Conservation (phyloP, 2,113 vertebrate species). For the Oplegnathus fasciatus region DNA sequence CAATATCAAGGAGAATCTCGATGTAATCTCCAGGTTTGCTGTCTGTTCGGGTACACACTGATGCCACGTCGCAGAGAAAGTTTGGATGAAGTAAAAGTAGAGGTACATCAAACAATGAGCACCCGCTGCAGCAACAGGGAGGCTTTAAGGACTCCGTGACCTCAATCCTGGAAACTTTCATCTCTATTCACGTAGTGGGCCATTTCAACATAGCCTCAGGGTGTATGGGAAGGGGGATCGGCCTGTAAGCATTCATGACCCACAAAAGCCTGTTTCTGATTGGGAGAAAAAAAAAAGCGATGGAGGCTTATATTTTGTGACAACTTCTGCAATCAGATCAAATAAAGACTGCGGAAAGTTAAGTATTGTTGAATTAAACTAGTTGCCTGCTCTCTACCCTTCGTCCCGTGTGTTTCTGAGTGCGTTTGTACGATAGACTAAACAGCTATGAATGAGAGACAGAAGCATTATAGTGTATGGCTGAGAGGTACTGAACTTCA, state of each 20-base stretch:
- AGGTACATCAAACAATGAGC: slow-evolving; percentile 36
- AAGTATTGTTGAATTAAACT: neutral
- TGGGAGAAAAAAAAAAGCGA: neutral
- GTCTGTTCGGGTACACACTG: neutral
- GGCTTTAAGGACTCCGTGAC: slow-evolving; percentile 47
- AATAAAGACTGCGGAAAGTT: slow-evolving; percentile 22
- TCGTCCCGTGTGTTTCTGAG: neutral
- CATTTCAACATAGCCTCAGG: slow-evolving; percentile 44
- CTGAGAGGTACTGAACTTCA: slow-evolving; percentile 20
- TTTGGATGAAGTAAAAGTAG: slow-evolving; percentile 13
- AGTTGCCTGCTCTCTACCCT: neutral
- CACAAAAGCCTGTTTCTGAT: slow-evolving; percentile 33
- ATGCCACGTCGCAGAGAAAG: neutral
- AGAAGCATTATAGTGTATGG: neutral
- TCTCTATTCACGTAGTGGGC: slow-evolving; percentile 39
- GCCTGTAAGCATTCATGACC: slow-evolving; percentile 37
- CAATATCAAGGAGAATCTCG: neutral
- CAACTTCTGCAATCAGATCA: slow-evolving; percentile 41
- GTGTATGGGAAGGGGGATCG: neutral
- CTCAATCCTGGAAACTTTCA: slow-evolving; percentile 63
- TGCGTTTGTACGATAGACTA: neutral
- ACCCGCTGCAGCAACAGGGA: slow-evolving; percentile 23
- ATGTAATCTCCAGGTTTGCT: slow-evolving; percentile 19
- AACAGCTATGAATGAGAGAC: slow-evolving; percentile 13
- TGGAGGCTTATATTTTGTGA: slow-evolving; percentile 39